Evolutionary conservation across 2,797 vertebrate genomes (phyloP), one percentile per base, ranked within the genome.

Genomic region (Adrianichthys oophorus): DNA sequence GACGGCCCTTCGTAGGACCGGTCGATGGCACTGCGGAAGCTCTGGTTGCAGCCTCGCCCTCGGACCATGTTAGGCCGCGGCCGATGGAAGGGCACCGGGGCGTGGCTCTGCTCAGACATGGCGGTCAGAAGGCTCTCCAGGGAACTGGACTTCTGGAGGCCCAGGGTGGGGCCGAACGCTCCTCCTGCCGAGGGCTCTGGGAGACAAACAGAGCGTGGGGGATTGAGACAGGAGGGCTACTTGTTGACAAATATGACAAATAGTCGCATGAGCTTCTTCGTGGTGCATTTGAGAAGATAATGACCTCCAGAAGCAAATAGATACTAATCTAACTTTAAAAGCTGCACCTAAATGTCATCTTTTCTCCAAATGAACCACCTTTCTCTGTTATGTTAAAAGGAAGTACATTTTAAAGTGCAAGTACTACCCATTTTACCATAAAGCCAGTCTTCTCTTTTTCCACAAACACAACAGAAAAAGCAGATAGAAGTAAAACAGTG

Each of bases 81-180:
- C 15, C 94, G 92, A 73, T 97, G 95, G 59, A 98, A 97, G 45
- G 96, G 94, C 26, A 96, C 93, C 0, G 91, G 92, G 0, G 74
- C 80, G 0, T 91, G 92, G 0, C 87, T 93, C 76, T 95, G 96
- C 58, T 98, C 95, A 1, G 94, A 94, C 78, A 98, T 85, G 0
- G 95, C 97, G 0, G 96, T 95, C 88, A 98, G 96, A 18, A 98
- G 92, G 71, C 96, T 98, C 89, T 98, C 97, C 68, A 99, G 86
- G n/a, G 97, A 99, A 76, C 96, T 98, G 77, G 97, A 98, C 89
- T 97, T 98, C 78, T 93, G 91, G 46, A 99, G 82, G 29, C 96
- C 97, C 65, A 98, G 83, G 24, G 93, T 95, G n/a, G 96, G 96
- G 24, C 96, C 97, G 1, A 96, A 86, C 15, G 92, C 90, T 62